Conservation (phyloP, 2,113 vertebrate species). For the Eudyptes chrysolophus region DNA sequence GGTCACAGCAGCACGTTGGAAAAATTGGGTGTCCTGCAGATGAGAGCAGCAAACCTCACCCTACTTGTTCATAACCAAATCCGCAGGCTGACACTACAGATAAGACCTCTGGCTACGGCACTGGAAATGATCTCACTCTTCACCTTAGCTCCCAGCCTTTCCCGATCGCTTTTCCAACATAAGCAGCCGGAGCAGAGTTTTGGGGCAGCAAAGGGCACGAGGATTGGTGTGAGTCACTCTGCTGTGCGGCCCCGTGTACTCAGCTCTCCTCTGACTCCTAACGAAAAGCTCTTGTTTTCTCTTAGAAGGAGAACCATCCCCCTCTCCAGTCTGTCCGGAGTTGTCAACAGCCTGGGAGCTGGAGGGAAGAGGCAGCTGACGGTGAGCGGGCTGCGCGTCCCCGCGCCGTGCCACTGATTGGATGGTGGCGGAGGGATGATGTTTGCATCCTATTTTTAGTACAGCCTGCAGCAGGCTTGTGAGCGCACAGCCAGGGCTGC, state of each 20-base stretch:
- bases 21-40: not conserved
- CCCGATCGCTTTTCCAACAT: not conserved
- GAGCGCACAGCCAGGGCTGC: not conserved
- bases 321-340: not conserved
- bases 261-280: not conserved
- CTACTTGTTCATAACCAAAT: not conserved
- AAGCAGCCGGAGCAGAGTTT: not conserved
- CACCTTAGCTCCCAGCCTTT: not conserved
- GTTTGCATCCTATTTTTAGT: constrained; percentile 62
- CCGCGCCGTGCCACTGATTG: not conserved
- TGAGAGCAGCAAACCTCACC: not conserved
- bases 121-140: not conserved
- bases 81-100: not conserved
- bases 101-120: not conserved
- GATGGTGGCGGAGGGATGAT: constrained; percentile 21
- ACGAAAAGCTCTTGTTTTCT: not conserved
- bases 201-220: not conserved
- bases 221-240: not conserved
- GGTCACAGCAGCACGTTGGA: not conserved
- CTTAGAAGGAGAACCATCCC: not conserved
- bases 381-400: not conserved
- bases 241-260: rapidly evolving
- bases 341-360: not conserved
- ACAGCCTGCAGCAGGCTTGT: constrained; percentile 34
- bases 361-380: not conserved